A percentile compares a stretch with the other conserved stretches of the same genome.
Conservation (phyloP, 2,888 invertebrate genomes). For the Lamproptera curius region DNA sequence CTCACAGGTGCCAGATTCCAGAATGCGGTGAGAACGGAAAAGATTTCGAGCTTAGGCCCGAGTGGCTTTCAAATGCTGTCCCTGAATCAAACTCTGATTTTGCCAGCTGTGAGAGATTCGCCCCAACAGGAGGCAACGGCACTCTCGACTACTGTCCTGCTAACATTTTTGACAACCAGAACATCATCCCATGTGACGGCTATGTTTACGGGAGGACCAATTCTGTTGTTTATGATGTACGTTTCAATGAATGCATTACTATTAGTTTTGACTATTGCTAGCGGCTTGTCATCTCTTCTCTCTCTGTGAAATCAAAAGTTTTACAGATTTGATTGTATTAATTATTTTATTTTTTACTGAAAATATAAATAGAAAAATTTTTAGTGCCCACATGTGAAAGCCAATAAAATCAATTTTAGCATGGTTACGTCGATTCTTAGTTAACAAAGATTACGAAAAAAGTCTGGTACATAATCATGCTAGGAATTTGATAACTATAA, state of each 20-base stretch:
- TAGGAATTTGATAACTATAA: no score
- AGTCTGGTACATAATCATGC: no score
- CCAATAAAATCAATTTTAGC: no score
- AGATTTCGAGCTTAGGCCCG: conserved; percentile 43
- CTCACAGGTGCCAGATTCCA: conserved; percentile 66
- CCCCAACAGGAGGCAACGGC: conserved; percentile 38
- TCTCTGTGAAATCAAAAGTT: neutral
- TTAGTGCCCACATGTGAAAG: no score
- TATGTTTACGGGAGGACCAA: conserved; percentile 54
- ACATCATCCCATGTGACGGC: conserved; percentile 38
- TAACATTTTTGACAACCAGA: conserved; percentile 22
- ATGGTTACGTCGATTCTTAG: no score
- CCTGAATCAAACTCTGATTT: conserved; percentile 48
- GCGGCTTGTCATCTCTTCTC: no score
- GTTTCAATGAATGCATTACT: conserved; percentile 24
- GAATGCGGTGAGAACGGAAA: conserved; percentile 66
- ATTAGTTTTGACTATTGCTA: neutral
- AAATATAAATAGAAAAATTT: no score
- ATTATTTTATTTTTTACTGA: no score
- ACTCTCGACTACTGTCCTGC: conserved; percentile 45
- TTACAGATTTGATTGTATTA: no score
- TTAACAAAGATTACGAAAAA: no score
- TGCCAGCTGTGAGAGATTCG: conserved; percentile 66
- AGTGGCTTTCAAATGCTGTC: conserved; percentile 66
- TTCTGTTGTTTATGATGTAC: conserved; percentile 60